Base-by-base conservation (phyloP, 2,888 invertebrate species). In the Caradrina kadenii region DNA sequence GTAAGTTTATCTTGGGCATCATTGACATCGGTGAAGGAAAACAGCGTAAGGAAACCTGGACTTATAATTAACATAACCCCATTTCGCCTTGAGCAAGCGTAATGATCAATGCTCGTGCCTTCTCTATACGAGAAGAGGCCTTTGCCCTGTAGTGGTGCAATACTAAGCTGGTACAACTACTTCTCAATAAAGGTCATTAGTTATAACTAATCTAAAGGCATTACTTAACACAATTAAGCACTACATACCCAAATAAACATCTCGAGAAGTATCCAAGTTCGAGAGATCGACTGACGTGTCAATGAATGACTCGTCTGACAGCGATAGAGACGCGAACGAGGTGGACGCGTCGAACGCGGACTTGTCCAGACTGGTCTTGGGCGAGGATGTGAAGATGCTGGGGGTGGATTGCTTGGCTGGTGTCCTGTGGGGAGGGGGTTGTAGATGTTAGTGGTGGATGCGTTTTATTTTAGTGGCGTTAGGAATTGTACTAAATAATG, bases 301-400 rank as follows among this genome's bases (percentile, higher is more conserved):
- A 8, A 90, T 86, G 82, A 87, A 94, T 3, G 95, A 94, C 75
- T 95, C 95, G 84, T 95, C 95, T 0, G 95, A 94, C 7, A 95
- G 88, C 0, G 95, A 95, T 11, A 96, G 88, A 0, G 95, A 95
- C 0, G 94, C 91, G 88, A 95, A 94, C 0, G 94, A 93, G 0
- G 89, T 83, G 48, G 91, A 91, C 69, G 91, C 85, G 75, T 93
- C 92, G 83, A 92, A 91, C 48, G 86, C 26, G 0, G 89, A 83
- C 87, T 91, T 92, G 83, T 93, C 92, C 65, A 90, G 55, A 4
- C 91, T 91, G 6, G 93, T 78, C 81, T 94, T 94, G 0, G 96
- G 96, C 0, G 96, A 96, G 0, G 96, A 96, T 13, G 96, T 96
- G 90, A 95, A 94, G 70, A 96, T 95, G 77, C 90, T 91, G 2